A percentile compares a stretch with the other conserved stretches of the same genome.
These are phyloP conservation scores for Ferdinandea cuprea DNA, from an alignment of 2,888 invertebrate genomes.

Conservation along the genomic window DNA sequence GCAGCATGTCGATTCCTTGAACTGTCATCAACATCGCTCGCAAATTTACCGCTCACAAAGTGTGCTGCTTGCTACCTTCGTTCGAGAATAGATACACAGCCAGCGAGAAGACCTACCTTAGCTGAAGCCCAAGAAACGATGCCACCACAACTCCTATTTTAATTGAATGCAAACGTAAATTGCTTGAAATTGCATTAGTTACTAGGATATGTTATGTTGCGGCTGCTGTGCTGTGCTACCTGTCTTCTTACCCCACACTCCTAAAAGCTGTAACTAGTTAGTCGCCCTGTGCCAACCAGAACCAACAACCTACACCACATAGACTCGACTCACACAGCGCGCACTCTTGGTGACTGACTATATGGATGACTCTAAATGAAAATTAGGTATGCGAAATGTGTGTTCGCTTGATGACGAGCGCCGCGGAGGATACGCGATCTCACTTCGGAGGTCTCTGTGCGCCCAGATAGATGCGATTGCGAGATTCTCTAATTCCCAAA, in stretches of 20 bases:
- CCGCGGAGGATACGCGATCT: conserved; percentile 46
- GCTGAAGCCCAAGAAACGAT: conserved; percentile 12
- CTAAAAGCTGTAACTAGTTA: conserved; percentile 22
- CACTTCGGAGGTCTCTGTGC: conserved; percentile 42
- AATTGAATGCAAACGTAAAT: conserved; percentile 74
- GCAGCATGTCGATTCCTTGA: conserved; percentile 73
- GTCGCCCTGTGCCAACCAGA: background rate
- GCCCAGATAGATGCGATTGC: conserved; percentile 51
- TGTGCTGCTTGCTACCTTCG: conserved; percentile 7
- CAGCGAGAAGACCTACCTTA: background rate
- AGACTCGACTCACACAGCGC: background rate
- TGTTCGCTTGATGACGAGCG: conserved; percentile 47
- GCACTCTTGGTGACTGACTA: conserved; percentile 2
- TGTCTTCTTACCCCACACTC: conserved; percentile 13
- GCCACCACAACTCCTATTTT: conserved; percentile 63
- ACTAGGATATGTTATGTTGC: conserved; percentile 61
- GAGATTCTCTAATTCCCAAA: conserved; percentile 62
- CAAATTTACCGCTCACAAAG: conserved; percentile 40
- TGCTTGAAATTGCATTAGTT: conserved; percentile 70
- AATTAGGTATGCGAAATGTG: conserved; percentile 70
- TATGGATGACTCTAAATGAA: conserved; percentile 53
- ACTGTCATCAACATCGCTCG: conserved; percentile 68
- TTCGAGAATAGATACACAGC: conserved; percentile 2
- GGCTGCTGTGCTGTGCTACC: conserved; percentile 62
- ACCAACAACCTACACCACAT: conserved; percentile 55